Conservation (phyloP, 2,797 vertebrate genomes). For the Anniella stebbinsi region DNA sequence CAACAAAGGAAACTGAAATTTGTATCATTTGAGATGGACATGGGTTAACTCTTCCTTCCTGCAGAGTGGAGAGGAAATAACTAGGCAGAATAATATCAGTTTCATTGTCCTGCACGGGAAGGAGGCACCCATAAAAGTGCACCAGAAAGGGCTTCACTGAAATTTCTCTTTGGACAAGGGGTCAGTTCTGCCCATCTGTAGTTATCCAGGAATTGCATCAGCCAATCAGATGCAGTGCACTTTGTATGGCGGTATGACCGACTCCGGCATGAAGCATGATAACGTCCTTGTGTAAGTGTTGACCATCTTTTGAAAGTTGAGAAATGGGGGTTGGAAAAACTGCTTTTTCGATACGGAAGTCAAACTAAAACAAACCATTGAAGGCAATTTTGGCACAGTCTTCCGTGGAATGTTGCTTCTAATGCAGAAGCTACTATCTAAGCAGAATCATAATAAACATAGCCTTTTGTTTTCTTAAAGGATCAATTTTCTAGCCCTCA, state of each 20-base stretch:
- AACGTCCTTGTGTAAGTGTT: not conserved
- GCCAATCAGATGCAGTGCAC: not conserved
- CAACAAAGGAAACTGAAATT: slow-evolving; percentile 28
- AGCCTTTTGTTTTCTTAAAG: not conserved
- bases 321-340: not conserved
- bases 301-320: not conserved
- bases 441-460: not conserved
- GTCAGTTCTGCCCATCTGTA: not conserved
- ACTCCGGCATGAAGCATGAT: not conserved
- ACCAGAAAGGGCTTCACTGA: slow-evolving; percentile 44
- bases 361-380: not conserved
- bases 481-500: not conserved
- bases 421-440: not conserved
- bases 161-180: accelerated
- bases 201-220: accelerated
- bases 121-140: not conserved
- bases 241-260: too few relatives aligned
- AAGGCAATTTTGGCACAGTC: not conserved
- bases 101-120: slow-evolving; percentile 37
- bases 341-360: not conserved
- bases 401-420: not conserved
- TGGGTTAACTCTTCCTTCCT: slow-evolving; percentile 40
- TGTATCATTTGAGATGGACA: not conserved
- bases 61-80: slow-evolving; percentile 48
- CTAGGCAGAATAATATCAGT: slow-evolving; percentile 21